Evolutionary conservation across 2,888 invertebrate species (phyloP).

Genomic region (Alloscopus bannaensis): DNA sequence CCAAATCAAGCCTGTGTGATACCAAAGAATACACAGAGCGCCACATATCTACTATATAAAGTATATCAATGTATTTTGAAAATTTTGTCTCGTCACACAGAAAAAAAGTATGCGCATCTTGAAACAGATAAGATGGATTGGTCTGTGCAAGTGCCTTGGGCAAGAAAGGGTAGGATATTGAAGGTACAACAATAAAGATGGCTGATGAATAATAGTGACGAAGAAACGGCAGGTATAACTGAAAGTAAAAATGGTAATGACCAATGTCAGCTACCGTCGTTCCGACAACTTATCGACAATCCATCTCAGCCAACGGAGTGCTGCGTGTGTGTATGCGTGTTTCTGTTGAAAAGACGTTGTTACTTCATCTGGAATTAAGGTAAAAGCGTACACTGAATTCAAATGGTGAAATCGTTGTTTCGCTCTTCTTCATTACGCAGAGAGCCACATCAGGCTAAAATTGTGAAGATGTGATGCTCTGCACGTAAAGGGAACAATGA

Average conservation of each 20-base stretch:
- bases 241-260: slow-evolving; percentile 31
- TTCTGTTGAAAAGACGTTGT: too few relatives aligned
- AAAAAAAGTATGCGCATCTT: neutral
- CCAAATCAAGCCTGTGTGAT: slow-evolving; percentile 29
- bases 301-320: too few relatives aligned
- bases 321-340: too few relatives aligned
- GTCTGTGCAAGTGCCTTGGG: slow-evolving; percentile 20
- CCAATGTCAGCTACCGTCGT: slow-evolving; percentile 42
- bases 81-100: slow-evolving; percentile 1
- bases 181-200: slow-evolving; percentile 3
- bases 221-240: neutral
- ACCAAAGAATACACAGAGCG: too few relatives aligned
- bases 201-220: slow-evolving; percentile 7
- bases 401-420: too few relatives aligned
- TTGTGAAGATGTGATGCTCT: neutral
- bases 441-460: neutral
- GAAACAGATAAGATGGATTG: slow-evolving; percentile 21
- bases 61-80: slow-evolving; percentile 4
- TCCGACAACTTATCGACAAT: slow-evolving; percentile 35
- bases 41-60: too few relatives aligned
- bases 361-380: too few relatives aligned
- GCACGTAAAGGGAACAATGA: neutral
- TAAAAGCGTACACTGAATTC: too few relatives aligned
- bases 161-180: neutral
- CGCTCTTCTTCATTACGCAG: neutral